Evolutionary conservation across 64 coral and sea anemone genomes (phyloP).

Genomic region (Actinia tenebrosa): DNA sequence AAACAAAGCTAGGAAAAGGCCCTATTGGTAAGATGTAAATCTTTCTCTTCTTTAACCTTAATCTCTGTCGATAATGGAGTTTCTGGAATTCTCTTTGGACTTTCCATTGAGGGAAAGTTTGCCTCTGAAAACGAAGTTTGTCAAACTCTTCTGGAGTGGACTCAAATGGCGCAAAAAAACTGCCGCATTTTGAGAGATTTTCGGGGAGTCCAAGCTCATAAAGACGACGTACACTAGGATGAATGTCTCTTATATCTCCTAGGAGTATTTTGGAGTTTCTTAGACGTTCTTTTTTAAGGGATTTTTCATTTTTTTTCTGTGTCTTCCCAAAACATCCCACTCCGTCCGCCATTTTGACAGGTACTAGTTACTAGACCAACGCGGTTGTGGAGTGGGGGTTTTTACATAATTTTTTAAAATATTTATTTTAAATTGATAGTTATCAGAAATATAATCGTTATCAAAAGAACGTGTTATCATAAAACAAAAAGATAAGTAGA

Average conservation of each 20-base stretch:
- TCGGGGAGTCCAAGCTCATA: conserved; percentile 31
- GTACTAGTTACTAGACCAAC: neutral
- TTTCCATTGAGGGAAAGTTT: conserved; percentile 75
- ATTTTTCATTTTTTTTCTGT: neutral
- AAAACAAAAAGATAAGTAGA: too few relatives aligned
- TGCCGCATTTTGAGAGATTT: conserved; percentile 16
- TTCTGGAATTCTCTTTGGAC: conserved; percentile 67
- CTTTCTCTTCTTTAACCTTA: conserved; percentile 24
- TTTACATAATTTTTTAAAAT: neutral
- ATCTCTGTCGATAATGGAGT: conserved; percentile 51
- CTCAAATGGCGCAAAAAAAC: conserved; percentile 29
- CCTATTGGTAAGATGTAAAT: conserved; percentile 80
- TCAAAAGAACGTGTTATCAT: too few relatives aligned
- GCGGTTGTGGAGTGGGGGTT: neutral
- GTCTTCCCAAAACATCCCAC: neutral
- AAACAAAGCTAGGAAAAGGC: conserved; percentile 50
- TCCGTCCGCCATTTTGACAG: conserved; percentile 44
- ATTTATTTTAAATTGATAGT: neutral
- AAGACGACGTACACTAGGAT: conserved; percentile 8
- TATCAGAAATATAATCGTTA: too few relatives aligned
- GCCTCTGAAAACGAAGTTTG: conserved; percentile 34
- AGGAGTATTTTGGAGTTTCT: conserved; percentile 38
- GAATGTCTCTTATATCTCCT: conserved; percentile 50
- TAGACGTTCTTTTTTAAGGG: neutral
- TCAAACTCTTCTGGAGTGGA: neutral